Percentiles rank a stretch among this genome's conserved stretches.
Evolutionary conservation across 2,888 invertebrate species (phyloP).

Genomic region (Fabriciana adippe): DNA sequence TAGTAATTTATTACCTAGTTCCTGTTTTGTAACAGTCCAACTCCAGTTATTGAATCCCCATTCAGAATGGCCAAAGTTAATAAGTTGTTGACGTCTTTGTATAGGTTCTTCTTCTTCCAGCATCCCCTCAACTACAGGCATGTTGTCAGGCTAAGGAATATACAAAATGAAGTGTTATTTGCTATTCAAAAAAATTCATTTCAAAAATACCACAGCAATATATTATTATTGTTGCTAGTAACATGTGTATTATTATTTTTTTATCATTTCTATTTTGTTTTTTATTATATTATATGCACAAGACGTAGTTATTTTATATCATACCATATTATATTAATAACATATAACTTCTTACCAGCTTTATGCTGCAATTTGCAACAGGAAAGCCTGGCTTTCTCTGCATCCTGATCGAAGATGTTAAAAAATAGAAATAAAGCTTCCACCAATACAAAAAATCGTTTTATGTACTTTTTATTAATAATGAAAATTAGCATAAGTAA

Average conservation of each 20-base stretch:
- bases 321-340: background rate
- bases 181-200: no score
- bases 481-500: background rate
- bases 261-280: no score
- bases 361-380: slow-evolving; percentile 69
- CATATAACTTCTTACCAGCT: slow-evolving; percentile 57
- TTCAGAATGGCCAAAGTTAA: slow-evolving; percentile 76
- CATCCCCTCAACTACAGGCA: slow-evolving; percentile 37
- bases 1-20: slow-evolving; percentile 57
- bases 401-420: slow-evolving; percentile 50
- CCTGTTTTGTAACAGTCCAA: slow-evolving; percentile 76
- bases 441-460: background rate
- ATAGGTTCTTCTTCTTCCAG: slow-evolving; percentile 65
- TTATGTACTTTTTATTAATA: background rate
- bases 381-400: slow-evolving; percentile 75
- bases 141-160: slow-evolving; percentile 30
- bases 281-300: no score
- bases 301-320: no score
- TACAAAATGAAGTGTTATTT: background rate
- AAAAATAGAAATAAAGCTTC: background rate
- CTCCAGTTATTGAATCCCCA: slow-evolving; percentile 81
- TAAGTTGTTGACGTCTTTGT: slow-evolving; percentile 67
- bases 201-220: no score
- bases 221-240: no score
- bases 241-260: no score